Conservation (phyloP, 2,113 vertebrate genomes). For the Callorhinus ursinus region DNA sequence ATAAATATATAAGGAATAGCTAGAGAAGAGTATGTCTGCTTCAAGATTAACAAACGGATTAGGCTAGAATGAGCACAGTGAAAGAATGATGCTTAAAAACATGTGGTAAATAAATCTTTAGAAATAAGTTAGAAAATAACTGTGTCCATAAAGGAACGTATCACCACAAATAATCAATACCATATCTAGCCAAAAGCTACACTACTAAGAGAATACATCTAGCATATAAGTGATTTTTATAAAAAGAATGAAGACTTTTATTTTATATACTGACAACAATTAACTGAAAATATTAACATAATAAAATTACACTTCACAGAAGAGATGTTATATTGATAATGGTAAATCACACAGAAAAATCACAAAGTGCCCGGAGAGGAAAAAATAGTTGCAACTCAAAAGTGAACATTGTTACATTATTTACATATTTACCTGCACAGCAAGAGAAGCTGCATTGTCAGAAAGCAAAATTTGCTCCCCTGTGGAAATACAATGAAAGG, state of each 20-base stretch:
- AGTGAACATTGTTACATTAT: slow-evolving; percentile 59
- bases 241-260: slow-evolving; percentile 4
- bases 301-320: slow-evolving; percentile 46
- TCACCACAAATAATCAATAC: slow-evolving; percentile 36
- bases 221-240: not conserved
- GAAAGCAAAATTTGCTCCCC: slow-evolving; percentile 98
- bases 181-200: slow-evolving; percentile 41
- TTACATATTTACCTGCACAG: slow-evolving; percentile 94
- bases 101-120: slow-evolving; percentile 44
- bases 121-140: slow-evolving; percentile 55
- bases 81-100: slow-evolving; percentile 49
- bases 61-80: slow-evolving; percentile 8
- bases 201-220: not conserved
- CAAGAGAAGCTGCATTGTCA: slow-evolving; percentile 96
- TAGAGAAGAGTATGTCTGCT: slow-evolving; percentile 43
- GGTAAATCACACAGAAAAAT: slow-evolving; percentile 27
- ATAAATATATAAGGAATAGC: slow-evolving; percentile 5
- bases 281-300: slow-evolving; percentile 47
- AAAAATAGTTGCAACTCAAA: slow-evolving; percentile 44
- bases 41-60: slow-evolving; percentile 26
- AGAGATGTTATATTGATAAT: slow-evolving; percentile 3
- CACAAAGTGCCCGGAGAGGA: not conserved
- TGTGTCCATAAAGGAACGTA: slow-evolving; percentile 35
- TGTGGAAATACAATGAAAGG: slow-evolving; percentile 83
- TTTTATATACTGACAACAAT: slow-evolving; percentile 29